Evolutionary conservation across 2,113 vertebrate species (phyloP).

Genomic region (Cryptoleucopteryx plumbea): DNA sequence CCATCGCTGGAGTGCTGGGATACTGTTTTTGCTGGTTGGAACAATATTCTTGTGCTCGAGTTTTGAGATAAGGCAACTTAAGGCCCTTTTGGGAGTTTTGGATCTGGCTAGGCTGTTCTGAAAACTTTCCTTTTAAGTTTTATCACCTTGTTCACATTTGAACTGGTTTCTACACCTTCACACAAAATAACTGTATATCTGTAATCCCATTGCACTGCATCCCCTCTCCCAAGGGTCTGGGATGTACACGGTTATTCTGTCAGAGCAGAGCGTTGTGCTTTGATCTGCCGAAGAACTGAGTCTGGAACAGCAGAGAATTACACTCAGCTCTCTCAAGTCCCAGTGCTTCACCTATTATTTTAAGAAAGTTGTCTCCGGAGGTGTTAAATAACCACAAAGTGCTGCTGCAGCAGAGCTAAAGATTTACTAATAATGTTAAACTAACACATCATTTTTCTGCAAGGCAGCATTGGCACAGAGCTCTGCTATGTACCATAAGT

Average conservation of each 20-base stretch:
- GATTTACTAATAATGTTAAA: conserved; percentile 29
- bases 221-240: background rate
- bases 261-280: background rate
- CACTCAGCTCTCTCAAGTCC: background rate
- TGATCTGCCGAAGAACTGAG: background rate
- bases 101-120: background rate
- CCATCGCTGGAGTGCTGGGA: background rate
- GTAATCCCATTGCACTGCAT: background rate
- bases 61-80: background rate
- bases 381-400: background rate
- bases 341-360: background rate
- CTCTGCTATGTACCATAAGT: background rate
- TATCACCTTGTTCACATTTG: background rate
- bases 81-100: background rate
- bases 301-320: background rate
- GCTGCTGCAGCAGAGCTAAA: background rate
- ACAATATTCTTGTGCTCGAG: background rate
- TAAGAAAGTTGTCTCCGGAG: background rate
- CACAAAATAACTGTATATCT: background rate
- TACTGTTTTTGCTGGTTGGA: background rate
- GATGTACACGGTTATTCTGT: background rate
- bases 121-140: background rate
- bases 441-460: background rate
- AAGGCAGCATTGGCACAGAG: background rate
- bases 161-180: background rate